Evolutionary conservation across 2,113 vertebrate genomes (phyloP).

Genomic region (Scomber japonicus): DNA sequence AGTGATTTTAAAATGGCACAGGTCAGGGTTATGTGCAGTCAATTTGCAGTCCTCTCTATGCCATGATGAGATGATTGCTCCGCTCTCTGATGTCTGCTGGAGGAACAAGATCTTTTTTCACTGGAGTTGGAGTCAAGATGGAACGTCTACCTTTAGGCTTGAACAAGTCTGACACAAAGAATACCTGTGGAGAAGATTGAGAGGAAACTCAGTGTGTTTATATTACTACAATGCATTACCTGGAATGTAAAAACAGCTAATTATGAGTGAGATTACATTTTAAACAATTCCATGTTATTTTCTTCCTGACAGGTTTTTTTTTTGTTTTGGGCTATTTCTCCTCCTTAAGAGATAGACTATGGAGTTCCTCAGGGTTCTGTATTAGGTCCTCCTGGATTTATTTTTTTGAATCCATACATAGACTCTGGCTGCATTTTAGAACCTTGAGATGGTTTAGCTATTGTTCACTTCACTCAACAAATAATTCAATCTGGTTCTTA

Average conservation of each 20-base stretch:
- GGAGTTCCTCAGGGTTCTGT: conserved; percentile 5
- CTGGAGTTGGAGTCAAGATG: conserved; percentile 45
- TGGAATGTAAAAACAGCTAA: too few species aligned
- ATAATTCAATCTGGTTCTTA: too few species aligned
- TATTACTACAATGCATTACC: too few species aligned
- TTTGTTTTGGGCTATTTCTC: not conserved
- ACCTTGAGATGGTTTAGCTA: too few species aligned
- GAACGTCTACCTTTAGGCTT: conserved; percentile 74
- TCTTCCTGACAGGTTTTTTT: not conserved
- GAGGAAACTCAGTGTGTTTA: not conserved
- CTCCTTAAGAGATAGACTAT: not conserved
- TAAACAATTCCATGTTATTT: not conserved
- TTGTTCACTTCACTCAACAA: too few species aligned
- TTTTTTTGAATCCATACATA: not conserved
- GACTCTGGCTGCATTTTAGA: not conserved
- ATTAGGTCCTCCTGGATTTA: not conserved
- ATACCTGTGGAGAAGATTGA: conserved; percentile 64
- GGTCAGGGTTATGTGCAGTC: conserved; percentile 40
- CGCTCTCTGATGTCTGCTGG: conserved; percentile 76
- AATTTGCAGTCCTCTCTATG: conserved; percentile 52
- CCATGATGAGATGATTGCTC: conserved; percentile 80
- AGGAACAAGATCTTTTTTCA: conserved; percentile 79
- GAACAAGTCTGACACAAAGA: conserved; percentile 83
- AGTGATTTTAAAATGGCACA: conserved; percentile 54
- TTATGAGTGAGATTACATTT: too few species aligned